phyloP scores from a whole-genome alignment of 2,888 invertebrate genomes.

The Tuta absoluta region DNA sequence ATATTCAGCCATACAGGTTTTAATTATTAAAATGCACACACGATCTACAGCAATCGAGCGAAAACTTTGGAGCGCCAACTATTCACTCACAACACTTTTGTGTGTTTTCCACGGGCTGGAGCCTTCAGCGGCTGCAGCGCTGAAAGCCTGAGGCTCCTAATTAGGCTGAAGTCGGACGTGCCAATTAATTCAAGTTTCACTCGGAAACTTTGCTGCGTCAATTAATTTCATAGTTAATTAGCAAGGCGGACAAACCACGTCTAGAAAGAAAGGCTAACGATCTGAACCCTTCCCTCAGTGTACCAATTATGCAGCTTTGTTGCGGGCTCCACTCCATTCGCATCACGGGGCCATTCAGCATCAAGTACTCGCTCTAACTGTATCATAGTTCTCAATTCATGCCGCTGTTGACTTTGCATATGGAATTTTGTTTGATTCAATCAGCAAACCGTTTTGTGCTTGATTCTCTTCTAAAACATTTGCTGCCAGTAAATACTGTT shows the following conservation, averaged over 20 bases:
- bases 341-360: slow-evolving; percentile 56
- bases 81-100: slow-evolving; percentile 73
- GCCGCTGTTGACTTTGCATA: slow-evolving; percentile 22
- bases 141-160: slow-evolving; percentile 81
- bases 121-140: slow-evolving; percentile 63
- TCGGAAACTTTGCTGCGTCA: slow-evolving; percentile 81
- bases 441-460: slow-evolving; percentile 12
- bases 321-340: slow-evolving; percentile 49
- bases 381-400: slow-evolving; percentile 11
- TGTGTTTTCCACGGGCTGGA: slow-evolving; percentile 77
- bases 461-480: slow-evolving; percentile 4
- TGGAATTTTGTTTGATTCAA: slow-evolving; percentile 16
- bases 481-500: not conserved
- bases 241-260: slow-evolving; percentile 76
- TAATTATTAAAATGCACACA: slow-evolving; percentile 36
- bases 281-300: slow-evolving; percentile 65
- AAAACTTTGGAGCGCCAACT: slow-evolving; percentile 52
- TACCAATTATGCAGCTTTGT: slow-evolving; percentile 76
- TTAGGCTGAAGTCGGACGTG: slow-evolving; percentile 81
- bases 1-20: slow-evolving; percentile 30
- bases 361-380: slow-evolving; percentile 31
- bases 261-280: slow-evolving; percentile 78
- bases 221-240: slow-evolving; percentile 82
- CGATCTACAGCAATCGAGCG: slow-evolving; percentile 28
- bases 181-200: slow-evolving; percentile 82